Evolutionary conservation across 2,113 vertebrate species (phyloP).

Genomic region (pig (Sus scrofa)): DNA sequence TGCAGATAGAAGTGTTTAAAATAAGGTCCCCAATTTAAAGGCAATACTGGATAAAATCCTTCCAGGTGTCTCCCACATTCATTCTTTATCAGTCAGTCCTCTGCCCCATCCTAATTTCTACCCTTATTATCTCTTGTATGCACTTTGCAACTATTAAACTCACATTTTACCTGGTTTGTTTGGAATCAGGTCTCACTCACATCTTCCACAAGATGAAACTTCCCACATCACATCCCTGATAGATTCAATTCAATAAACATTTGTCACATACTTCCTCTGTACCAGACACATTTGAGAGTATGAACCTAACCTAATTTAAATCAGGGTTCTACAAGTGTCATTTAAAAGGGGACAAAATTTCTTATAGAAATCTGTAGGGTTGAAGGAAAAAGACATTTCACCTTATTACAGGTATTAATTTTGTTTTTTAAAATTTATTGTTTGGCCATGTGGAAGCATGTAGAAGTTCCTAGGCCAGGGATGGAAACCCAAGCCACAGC

Average conservation of each 20-base stretch:
- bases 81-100: neutral
- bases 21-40: neutral
- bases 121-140: too few species aligned
- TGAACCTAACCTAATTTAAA: conserved; percentile 1
- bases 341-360: neutral
- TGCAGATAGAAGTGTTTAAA: neutral
- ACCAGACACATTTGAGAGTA: neutral
- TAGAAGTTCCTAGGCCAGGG: too few species aligned
- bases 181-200: neutral
- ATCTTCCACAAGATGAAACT: neutral
- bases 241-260: neutral
- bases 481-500: too few species aligned
- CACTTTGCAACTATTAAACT: neutral
- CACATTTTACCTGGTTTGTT: neutral
- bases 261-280: neutral
- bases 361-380: neutral
- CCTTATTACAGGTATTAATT: neutral
- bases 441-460: too few species aligned
- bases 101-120: neutral
- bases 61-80: neutral
- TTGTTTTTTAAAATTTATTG: too few species aligned
- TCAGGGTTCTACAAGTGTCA: neutral
- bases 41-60: neutral
- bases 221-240: neutral
- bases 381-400: neutral